Percentiles rank a stretch among this genome's conserved stretches.
phyloP scores from a whole-genome alignment of 2,888 invertebrate genomes.

The Coleophora flavipennella region DNA sequence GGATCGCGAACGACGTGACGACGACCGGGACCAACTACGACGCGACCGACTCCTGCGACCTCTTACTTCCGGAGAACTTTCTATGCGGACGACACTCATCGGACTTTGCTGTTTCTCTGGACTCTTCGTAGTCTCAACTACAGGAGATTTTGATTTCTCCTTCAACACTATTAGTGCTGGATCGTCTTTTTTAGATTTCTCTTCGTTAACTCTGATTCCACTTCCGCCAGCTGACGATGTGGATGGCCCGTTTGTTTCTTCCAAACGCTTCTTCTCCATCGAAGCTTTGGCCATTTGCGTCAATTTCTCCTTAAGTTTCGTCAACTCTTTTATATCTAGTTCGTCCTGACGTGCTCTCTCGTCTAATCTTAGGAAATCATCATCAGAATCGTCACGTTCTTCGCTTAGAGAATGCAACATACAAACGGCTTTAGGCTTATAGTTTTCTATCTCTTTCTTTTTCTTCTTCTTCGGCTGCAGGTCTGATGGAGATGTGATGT shows the following conservation, averaged over 20 bases:
- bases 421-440: constrained; percentile 63
- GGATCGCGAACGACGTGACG: constrained; percentile 32
- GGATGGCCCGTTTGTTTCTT: constrained; percentile 36
- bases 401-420: constrained; percentile 75
- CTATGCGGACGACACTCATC: constrained; percentile 18
- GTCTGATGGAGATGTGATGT: constrained; percentile 57
- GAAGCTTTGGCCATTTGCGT: constrained; percentile 80
- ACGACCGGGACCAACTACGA: constrained; percentile 45
- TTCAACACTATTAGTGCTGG: constrained; percentile 3
- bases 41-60: constrained; percentile 27
- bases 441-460: constrained; percentile 27
- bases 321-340: constrained; percentile 75
- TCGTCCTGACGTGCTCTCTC: constrained; percentile 69
- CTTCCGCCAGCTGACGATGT: constrained; percentile 20
- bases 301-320: constrained; percentile 76
- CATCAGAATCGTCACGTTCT: constrained; percentile 66
- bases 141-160: constrained; percentile 3
- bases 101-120: constrained; percentile 20
- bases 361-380: constrained; percentile 65
- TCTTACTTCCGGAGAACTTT: constrained; percentile 33
- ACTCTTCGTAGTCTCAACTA: constrained; percentile 15
- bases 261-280: constrained; percentile 32
- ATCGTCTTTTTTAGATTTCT: constrained; percentile 16
- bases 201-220: constrained; percentile 6
- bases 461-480: constrained; percentile 44